phyloP scores from a whole-genome alignment of 2,888 invertebrate genomes.

The Dasysyrphus albostriatus region DNA sequence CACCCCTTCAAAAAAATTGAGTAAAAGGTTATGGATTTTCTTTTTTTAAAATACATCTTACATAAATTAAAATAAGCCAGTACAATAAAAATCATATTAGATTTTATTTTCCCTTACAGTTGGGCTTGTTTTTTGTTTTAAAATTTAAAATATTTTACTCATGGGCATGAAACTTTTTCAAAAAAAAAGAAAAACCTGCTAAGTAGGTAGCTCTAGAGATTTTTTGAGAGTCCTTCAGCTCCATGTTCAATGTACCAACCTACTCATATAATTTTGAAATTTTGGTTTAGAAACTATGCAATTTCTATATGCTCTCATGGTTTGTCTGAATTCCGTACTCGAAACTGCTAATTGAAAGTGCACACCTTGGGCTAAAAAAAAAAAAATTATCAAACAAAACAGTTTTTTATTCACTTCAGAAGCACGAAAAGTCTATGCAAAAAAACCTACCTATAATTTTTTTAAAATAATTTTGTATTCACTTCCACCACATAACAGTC shows the following conservation, averaged over 20 bases:
- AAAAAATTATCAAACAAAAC: background rate
- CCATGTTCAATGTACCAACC: background rate
- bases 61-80: too few relatives aligned
- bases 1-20: too few relatives aligned
- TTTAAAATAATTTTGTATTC: slow-evolving; percentile 3
- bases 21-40: too few relatives aligned
- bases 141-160: background rate
- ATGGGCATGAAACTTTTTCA: background rate
- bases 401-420: too few relatives aligned
- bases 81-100: too few relatives aligned
- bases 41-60: too few relatives aligned
- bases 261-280: background rate
- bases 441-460: too few relatives aligned
- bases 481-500: slow-evolving; percentile 22
- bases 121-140: background rate
- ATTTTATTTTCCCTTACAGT: too few relatives aligned
- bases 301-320: background rate
- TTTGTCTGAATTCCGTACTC: background rate
- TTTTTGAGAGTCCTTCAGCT: background rate
- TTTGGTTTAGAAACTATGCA: background rate
- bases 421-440: too few relatives aligned
- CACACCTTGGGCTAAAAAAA: background rate
- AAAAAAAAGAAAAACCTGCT: background rate
- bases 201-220: background rate
- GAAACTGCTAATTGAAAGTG: slow-evolving; percentile 2